A percentile compares a stretch with the other conserved stretches of the same genome.
These are phyloP conservation scores for Yponomeuta plumbellus DNA, from an alignment of 2,888 invertebrate genomes.

Conservation along the genomic window DNA sequence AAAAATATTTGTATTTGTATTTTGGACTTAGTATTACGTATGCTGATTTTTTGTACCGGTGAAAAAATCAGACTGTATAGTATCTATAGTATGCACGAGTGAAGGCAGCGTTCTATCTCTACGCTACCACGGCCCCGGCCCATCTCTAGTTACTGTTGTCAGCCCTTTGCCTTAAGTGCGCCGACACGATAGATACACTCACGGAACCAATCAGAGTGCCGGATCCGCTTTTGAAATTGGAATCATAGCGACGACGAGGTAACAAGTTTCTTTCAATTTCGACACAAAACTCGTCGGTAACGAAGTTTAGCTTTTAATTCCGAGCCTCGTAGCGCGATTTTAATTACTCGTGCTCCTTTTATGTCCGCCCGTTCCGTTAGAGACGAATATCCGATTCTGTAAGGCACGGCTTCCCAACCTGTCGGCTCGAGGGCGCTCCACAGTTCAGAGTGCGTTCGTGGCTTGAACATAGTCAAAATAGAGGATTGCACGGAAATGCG, in stretches of 20 bases:
- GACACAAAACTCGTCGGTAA: constrained; percentile 66
- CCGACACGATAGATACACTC: constrained; percentile 36
- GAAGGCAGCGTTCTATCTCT: too few species aligned
- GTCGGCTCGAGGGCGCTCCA: too few species aligned
- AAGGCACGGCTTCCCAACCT: background rate
- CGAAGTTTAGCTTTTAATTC: constrained; percentile 72
- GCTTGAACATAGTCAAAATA: too few species aligned
- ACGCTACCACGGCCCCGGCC: too few species aligned
- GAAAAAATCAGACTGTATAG: too few species aligned
- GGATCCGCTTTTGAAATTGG: constrained; percentile 70
- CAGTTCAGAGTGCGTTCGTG: too few species aligned
- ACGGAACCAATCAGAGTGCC: constrained; percentile 64
- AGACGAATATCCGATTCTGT: constrained; percentile 36
- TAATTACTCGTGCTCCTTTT: constrained; percentile 63
- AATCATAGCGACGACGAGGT: constrained; percentile 63
- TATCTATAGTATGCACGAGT: too few species aligned
- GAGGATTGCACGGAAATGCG: too few species aligned
- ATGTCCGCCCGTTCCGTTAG: constrained; percentile 39
- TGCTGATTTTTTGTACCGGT: too few species aligned
- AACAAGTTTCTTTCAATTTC: constrained; percentile 72
- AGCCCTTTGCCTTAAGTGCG: constrained; percentile 8
- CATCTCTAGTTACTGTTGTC: background rate
- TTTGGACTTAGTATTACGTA: too few species aligned
- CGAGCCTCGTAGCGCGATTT: constrained; percentile 42
- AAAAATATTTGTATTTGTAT: too few species aligned